phyloP scores from a whole-genome alignment of 1,140 invertebrate genomes.

The Lucilia sericata region DNA sequence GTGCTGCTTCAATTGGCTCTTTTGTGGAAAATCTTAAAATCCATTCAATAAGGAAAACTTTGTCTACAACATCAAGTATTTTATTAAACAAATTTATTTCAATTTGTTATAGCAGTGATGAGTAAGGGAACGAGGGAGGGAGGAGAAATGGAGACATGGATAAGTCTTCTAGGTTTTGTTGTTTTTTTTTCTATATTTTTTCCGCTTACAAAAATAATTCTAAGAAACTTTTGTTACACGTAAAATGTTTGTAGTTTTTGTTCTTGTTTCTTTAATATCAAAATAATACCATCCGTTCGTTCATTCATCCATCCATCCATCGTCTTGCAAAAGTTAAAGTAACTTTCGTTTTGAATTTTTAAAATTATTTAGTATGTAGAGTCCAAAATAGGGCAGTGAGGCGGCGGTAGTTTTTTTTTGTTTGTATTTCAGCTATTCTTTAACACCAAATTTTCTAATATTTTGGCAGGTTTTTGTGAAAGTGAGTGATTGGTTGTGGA shows the following conservation, averaged over 20 bases:
- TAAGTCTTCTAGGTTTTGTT: constrained; percentile 1
- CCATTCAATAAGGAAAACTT: background rate
- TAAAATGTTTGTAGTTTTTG: constrained; percentile 15
- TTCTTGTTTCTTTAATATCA: constrained; percentile 22
- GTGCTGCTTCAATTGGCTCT: no score
- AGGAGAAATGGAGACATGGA: background rate
- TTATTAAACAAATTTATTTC: background rate
- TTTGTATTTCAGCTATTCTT: background rate
- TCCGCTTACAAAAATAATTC: background rate
- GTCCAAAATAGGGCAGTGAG: constrained; percentile 30
- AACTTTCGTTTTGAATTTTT: constrained; percentile 9
- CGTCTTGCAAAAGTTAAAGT: constrained; percentile 3
- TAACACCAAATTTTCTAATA: background rate
- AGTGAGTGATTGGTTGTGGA: no score
- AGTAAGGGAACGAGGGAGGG: background rate
- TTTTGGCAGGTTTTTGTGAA: no score
- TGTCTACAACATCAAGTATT: background rate
- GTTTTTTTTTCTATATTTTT: background rate
- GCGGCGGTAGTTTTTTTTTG: constrained; percentile 11
- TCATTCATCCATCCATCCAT: no score
- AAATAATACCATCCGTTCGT: background rate
- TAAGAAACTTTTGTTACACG: constrained; percentile 14
- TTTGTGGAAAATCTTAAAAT: no score
- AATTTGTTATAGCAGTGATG: background rate
- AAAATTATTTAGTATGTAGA: background rate